These are phyloP conservation scores for Cecidostiba fungosa DNA, from an alignment of 2,888 invertebrate species.

Conservation along the genomic window DNA sequence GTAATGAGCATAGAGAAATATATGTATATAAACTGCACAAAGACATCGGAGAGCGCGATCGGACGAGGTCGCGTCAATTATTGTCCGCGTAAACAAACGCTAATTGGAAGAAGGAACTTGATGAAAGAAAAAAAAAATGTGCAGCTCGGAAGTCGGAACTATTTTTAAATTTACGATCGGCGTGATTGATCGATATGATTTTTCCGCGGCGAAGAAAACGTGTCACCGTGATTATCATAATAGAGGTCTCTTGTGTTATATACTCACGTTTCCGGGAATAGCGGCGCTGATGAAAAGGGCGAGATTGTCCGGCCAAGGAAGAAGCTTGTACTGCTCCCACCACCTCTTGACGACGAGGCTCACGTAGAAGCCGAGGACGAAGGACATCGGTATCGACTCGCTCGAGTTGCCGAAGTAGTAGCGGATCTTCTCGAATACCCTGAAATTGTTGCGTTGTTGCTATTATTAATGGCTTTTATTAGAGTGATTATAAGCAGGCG, in stretches of 20 bases:
- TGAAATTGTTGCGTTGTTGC: too few species aligned
- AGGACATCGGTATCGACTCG: slow-evolving; percentile 96
- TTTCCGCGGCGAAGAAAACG: neutral
- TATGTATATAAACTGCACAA: neutral
- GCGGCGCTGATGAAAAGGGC: slow-evolving; percentile 95
- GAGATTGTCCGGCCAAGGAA: slow-evolving; percentile 97
- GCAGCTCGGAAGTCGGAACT: slow-evolving; percentile 23
- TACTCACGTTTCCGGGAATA: slow-evolving; percentile 93
- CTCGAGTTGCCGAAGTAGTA: slow-evolving; percentile 93
- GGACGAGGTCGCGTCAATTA: slow-evolving; percentile 66
- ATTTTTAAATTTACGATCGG: slow-evolving; percentile 8
- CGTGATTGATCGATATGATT: slow-evolving; percentile 17
- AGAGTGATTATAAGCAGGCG: neutral
- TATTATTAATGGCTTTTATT: neutral
- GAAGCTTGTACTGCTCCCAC: slow-evolving; percentile 96
- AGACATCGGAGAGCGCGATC: slow-evolving; percentile 28
- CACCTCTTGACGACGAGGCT: slow-evolving; percentile 94
- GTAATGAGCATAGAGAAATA: slow-evolving; percentile 69
- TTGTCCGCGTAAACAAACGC: slow-evolving; percentile 24
- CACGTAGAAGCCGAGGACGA: slow-evolving; percentile 97
- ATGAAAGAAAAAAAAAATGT: neutral
- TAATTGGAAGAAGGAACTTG: slow-evolving; percentile 14
- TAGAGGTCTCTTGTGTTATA: neutral
- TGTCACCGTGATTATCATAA: neutral
- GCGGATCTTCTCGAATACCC: slow-evolving; percentile 92